A percentile compares a stretch with the other conserved stretches of the same genome.
Evolutionary conservation across 2,797 vertebrate species (phyloP).

Genomic region (Intellagama lesueurii): DNA sequence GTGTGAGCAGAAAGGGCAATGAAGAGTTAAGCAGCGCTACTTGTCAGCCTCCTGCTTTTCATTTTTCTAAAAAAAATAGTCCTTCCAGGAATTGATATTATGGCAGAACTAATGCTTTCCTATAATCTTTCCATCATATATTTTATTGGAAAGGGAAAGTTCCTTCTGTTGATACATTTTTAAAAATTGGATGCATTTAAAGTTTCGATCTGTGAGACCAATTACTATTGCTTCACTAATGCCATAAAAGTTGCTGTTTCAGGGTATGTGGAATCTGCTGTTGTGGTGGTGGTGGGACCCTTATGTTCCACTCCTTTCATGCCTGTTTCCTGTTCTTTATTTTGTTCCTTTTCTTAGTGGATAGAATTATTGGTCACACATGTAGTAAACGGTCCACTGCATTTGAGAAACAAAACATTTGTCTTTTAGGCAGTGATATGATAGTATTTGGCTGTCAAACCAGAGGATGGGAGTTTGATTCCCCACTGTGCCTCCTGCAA

Average conservation of each 20-base stretch:
- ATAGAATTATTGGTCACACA: background rate
- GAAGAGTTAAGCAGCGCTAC: background rate
- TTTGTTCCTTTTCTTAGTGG: background rate
- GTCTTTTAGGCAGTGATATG: background rate
- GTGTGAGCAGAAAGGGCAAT: background rate
- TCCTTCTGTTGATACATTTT: background rate
- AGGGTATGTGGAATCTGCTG: background rate
- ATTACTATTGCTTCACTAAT: background rate
- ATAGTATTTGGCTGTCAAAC: too few species aligned
- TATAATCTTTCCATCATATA: background rate
- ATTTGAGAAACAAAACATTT: background rate
- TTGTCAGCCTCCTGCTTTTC: background rate
- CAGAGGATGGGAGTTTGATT: too few species aligned
- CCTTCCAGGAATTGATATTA: background rate
- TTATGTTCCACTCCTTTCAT: background rate
- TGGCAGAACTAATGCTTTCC: background rate
- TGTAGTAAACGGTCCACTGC: background rate
- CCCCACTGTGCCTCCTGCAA: too few species aligned
- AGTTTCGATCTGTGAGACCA: background rate
- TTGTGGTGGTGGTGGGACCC: background rate
- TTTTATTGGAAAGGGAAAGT: background rate
- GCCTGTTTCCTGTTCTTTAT: background rate
- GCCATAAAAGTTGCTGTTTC: background rate
- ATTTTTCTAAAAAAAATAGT: background rate
- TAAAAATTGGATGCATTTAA: background rate